A percentile compares a stretch with the other conserved stretches of the same genome.
Conservation (phyloP, 2,113 vertebrate genomes). For the Asarcornis scutulata region DNA sequence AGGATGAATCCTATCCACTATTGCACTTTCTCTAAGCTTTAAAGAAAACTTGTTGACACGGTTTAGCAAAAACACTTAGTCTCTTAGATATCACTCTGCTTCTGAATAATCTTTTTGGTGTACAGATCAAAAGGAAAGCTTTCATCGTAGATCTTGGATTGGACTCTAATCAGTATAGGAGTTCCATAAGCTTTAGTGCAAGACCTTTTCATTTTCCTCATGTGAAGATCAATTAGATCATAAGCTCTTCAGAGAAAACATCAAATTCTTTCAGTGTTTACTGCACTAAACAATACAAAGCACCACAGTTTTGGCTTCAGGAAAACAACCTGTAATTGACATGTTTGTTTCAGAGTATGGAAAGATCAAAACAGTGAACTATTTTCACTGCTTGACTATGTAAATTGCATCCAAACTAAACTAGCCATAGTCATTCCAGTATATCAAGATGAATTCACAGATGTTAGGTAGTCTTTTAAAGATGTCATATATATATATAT, state of each 20-base stretch:
- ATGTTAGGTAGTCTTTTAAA: neutral
- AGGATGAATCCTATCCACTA: neutral
- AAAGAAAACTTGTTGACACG: slow-evolving; percentile 63
- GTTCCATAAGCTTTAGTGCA: slow-evolving; percentile 47
- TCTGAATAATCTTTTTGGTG: slow-evolving; percentile 63
- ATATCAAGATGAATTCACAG: neutral
- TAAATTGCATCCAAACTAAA: neutral
- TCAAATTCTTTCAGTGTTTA: slow-evolving; percentile 37
- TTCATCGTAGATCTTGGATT: slow-evolving; percentile 59
- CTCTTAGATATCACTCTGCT: slow-evolving; percentile 42
- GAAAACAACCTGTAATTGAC: slow-evolving; percentile 65
- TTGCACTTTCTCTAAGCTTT: slow-evolving; percentile 23
- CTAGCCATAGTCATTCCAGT: neutral
- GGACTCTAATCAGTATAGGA: slow-evolving; percentile 61
- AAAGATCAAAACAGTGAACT: slow-evolving; percentile 54
- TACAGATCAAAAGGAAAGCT: slow-evolving; percentile 65
- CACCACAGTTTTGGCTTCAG: slow-evolving; percentile 36
- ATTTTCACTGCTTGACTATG: neutral
- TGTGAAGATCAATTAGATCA: slow-evolving; percentile 62
- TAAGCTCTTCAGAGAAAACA: slow-evolving; percentile 47
- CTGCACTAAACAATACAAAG: slow-evolving; percentile 50
- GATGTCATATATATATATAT: neutral
- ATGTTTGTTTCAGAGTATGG: slow-evolving; percentile 41
- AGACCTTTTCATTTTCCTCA: slow-evolving; percentile 64
- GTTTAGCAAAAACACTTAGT: slow-evolving; percentile 60